Evolutionary conservation across 2,888 invertebrate genomes (phyloP), one percentile per base, ranked within the genome.

Genomic region (Thelaira solivaga): DNA sequence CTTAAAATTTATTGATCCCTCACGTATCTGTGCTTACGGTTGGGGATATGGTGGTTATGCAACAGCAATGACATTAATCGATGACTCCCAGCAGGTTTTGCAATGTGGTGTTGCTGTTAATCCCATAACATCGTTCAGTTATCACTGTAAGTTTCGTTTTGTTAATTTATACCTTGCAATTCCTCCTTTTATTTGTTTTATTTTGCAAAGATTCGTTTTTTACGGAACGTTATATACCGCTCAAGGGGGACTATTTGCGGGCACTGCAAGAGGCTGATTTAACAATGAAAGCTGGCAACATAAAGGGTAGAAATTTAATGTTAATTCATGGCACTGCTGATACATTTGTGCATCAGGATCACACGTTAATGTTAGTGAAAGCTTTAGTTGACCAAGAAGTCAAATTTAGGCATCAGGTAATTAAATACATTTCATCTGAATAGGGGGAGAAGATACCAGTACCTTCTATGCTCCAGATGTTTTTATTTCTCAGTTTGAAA

Each of bases 141-240:
- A 93, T 83, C 94, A 96, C 84, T 95, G 94, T 94, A 82, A 90
- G 92, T 89, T 39, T n/a, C 10, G 29, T 51, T 65, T 53, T 18
- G 5, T 6, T 2, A 10, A 1, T n/a, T 41, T 41, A n/a, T n/a
- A n/a, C n/a, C n/a, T n/a, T n/a, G n/a, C n/a, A n/a, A n/a, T n/a
- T n/a, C n/a, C n/a, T n/a, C n/a, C n/a, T n/a, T n/a, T n/a, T n/a
- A n/a, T n/a, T n/a, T n/a, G n/a, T n/a, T n/a, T n/a, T n/a, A 10
- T 45, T 13, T 4, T 51, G 62, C 67, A 41, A 87, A 96, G 95
- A 95, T 89, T 95, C 97, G 4, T 95, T 94, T 83, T 97, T 96
- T 90, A 94, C 97, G 76, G 97, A 98, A 90, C 92, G 96, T 39
- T 96, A 96, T 89, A 93, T 96, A 91, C 96, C 96, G 0, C 91